phyloP scores from a whole-genome alignment of 2,888 invertebrate genomes.

The Elegia similella region DNA sequence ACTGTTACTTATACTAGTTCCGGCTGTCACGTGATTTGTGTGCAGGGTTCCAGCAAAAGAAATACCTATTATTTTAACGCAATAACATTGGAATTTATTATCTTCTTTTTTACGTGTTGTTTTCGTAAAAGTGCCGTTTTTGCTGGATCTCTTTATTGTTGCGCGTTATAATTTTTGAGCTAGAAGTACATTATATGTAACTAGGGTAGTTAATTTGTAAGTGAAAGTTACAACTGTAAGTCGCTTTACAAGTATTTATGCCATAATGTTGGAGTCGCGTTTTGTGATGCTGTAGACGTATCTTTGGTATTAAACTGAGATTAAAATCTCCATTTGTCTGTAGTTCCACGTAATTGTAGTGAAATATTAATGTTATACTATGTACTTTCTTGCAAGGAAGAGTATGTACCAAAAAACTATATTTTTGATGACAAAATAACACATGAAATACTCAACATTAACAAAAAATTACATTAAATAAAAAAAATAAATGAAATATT shows the following conservation, averaged over 20 bases:
- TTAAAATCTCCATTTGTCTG: slow-evolving; percentile 11
- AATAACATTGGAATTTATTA: not conserved
- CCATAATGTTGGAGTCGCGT: not conserved
- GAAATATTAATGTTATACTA: slow-evolving; percentile 7
- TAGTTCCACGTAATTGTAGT: slow-evolving; percentile 13
- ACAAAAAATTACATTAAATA: too few species aligned
- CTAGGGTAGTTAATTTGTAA: slow-evolving; percentile 13
- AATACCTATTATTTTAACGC: slow-evolving; percentile 1
- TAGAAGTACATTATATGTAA: slow-evolving; percentile 5
- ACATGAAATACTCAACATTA: too few species aligned
- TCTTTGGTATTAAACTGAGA: slow-evolving; percentile 11
- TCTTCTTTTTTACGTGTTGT: not conserved
- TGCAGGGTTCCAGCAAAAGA: slow-evolving; percentile 2
- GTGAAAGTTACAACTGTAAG: not conserved
- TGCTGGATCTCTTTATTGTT: slow-evolving; percentile 3
- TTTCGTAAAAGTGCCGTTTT: not conserved
- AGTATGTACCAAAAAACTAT: not conserved
- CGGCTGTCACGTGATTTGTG: not conserved
- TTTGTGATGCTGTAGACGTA: slow-evolving; percentile 5
- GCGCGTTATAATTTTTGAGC: not conserved
- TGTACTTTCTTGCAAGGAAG: not conserved
- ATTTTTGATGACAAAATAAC: not conserved
- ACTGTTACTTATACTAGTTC: slow-evolving; percentile 13
- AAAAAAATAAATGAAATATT: not conserved
- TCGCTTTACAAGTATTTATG: slow-evolving; percentile 9